A percentile compares a stretch with the other conserved stretches of the same genome.
Evolutionary conservation across 2,888 invertebrate genomes (phyloP).

Genomic region (Acrobasis repandana): DNA sequence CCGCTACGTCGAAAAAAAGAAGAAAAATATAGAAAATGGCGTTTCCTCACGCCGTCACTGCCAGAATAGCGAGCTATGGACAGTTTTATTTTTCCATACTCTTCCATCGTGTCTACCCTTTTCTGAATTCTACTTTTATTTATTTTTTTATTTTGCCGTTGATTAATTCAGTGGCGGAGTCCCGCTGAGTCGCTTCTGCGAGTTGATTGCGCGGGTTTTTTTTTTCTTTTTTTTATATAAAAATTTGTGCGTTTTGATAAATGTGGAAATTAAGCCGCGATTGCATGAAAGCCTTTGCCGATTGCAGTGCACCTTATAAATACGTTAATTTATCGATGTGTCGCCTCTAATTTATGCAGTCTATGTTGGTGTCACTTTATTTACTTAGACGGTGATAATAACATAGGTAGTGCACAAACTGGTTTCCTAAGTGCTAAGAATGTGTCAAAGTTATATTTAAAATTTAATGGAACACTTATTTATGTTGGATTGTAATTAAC

Average conservation of each 20-base stretch:
- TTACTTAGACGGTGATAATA: neutral
- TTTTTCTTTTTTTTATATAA: constrained; percentile 43
- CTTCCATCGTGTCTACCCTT: constrained; percentile 62
- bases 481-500: no score
- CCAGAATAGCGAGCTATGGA: constrained; percentile 68
- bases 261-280: constrained; percentile 25
- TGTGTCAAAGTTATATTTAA: neutral
- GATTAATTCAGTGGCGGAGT: constrained; percentile 74
- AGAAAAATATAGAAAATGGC: constrained; percentile 66
- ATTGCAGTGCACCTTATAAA: constrained; percentile 5
- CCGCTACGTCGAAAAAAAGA: constrained; percentile 47
- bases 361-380: constrained; percentile 10
- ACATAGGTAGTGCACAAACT: neutral
- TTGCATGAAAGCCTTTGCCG: constrained; percentile 9
- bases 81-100: constrained; percentile 66
- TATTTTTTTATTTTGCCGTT: constrained; percentile 52
- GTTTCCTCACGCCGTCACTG: constrained; percentile 74
- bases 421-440: neutral
- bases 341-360: constrained; percentile 17
- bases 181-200: constrained; percentile 69
- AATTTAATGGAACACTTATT: no score
- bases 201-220: constrained; percentile 62
- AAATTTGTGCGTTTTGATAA: constrained; percentile 27
- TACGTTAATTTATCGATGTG: constrained; percentile 13
- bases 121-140: constrained; percentile 57